These are phyloP conservation scores for human (Homo sapiens) DNA, from an alignment of 2,113 vertebrate genomes.

Conservation along the genomic window GRCh38 chr1:67684001-67684500, in stretches of 20 bases:
- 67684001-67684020: conserved; percentile 19
- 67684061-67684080: background rate
- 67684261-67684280: conserved; percentile 49
- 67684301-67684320: conserved; percentile 35
- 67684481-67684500: conserved; percentile 4
- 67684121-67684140: conserved; percentile 42
- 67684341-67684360: conserved; percentile 36
- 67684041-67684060: conserved; percentile 26
- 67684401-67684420: background rate
- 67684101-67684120: conserved; percentile 32
- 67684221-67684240: conserved; percentile 70
- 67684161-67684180: conserved; percentile 71
- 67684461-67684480: background rate
- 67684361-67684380: background rate
- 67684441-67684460: background rate
- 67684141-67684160: conserved; percentile 65
- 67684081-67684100: conserved; percentile 50
- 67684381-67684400: background rate
- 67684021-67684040: conserved; percentile 22
- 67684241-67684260: conserved; percentile 29
- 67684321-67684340: background rate
- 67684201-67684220: conserved; percentile 65
- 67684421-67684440: background rate
- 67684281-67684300: conserved; percentile 29
- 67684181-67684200: conserved; percentile 46